Base-by-base conservation (phyloP, 2,888 invertebrate species). In the Branchellion lobata region DNA sequence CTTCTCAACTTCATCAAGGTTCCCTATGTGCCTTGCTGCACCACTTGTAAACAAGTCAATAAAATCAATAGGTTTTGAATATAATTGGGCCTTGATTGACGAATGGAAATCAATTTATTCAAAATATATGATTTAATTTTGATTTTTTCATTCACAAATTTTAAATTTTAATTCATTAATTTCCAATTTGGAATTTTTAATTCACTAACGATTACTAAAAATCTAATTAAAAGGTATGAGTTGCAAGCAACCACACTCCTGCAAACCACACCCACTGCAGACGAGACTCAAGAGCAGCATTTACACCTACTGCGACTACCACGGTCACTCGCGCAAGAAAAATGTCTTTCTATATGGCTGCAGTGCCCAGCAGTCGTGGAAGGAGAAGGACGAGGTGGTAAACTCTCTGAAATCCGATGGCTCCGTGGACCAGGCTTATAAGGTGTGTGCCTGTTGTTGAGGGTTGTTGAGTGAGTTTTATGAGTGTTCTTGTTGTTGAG, bases 341-440 rank as follows among this genome's bases (percentile, higher is more conserved):
- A 97, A 97, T 87, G 92, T 96, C 85, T 98, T 98, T 88, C 92
- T 96, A 85, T 98, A 96, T 87, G 97, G 97, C 84, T 97, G 97
- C 88, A 92, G 88, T 84, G 88, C 89, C 1, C 81, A 82, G 3
- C 84, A 85, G 84, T 86, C 87, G 0, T 88, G 87, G 87, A 85
- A 85, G 78, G 81, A 83, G 0, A 86, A 85, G 73, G 87, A 87
- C 81, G 83, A 84, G 8, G 84, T 85, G 74, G 83, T 87, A 81
- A 86, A 87, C 8, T 84, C 84, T 8, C 81, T 83, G 36, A 83
- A 83, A 0, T 84, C 85, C 21, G 85, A 84, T 78, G 84, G 79
- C 68, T 69, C 82, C 18, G 86, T 85, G 77, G 87, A 87, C 81
- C 83, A 82, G 79, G 84, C 85, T 18, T 86, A 84, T 80, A 86